Evolutionary conservation across 2,113 vertebrate genomes (phyloP).

Genomic region (Damaliscus lunatus): DNA sequence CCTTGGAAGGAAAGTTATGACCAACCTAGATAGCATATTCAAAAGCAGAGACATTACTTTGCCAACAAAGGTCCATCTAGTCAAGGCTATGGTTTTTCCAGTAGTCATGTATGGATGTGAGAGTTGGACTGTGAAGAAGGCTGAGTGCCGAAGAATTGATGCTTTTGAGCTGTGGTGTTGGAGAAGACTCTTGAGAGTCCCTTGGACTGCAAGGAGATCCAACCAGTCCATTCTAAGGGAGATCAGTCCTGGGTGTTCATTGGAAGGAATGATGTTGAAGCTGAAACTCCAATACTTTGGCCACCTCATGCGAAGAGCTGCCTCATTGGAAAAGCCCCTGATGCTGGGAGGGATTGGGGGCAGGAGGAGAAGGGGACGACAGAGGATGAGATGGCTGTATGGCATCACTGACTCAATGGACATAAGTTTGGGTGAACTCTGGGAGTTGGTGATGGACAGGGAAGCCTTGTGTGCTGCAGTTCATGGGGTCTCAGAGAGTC

Average conservation of each 20-base stretch:
- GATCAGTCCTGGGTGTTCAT: not conserved
- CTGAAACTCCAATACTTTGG: not conserved
- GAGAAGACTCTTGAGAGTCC: not conserved
- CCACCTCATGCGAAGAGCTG: not conserved
- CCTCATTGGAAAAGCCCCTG: not conserved
- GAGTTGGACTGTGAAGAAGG: not conserved
- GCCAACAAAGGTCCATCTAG: not conserved
- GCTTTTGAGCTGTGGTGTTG: not conserved
- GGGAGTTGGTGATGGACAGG: not conserved
- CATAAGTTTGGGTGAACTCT: not conserved
- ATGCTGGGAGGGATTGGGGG: not conserved
- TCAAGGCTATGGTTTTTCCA: not conserved
- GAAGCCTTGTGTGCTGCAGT: not conserved
- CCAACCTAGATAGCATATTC: not conserved
- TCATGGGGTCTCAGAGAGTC: not conserved
- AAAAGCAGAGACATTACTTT: not conserved
- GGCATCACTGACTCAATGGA: not conserved
- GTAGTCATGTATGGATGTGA: not conserved
- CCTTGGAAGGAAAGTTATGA: not conserved
- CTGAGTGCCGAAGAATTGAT: not conserved
- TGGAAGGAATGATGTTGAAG: not conserved
- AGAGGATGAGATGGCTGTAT: not conserved
- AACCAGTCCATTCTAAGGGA: not conserved
- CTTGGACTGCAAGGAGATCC: not conserved
- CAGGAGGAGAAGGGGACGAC: not conserved